phyloP scores from a whole-genome alignment of 2,113 vertebrate species.

The Eupsittula cactorum region DNA sequence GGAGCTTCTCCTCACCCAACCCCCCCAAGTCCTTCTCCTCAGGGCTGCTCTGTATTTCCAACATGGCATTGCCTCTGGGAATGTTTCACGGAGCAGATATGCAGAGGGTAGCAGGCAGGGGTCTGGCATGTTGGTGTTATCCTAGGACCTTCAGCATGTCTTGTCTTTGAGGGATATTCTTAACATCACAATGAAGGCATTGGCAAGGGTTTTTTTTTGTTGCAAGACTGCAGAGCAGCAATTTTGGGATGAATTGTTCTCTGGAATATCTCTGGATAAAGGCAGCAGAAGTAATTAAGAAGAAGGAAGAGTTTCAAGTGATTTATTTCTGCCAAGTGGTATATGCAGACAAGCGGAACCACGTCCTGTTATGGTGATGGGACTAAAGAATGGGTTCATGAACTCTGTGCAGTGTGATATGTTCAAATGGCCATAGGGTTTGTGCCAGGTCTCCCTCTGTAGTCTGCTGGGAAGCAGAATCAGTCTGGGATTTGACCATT shows the following conservation, averaged over 20 bases:
- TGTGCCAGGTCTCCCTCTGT: background rate
- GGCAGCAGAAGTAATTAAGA: constrained; percentile 5
- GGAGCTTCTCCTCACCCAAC: background rate
- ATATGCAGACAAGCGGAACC: background rate
- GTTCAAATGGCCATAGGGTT: background rate
- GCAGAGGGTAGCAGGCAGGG: background rate
- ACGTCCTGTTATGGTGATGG: background rate
- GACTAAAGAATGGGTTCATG: background rate
- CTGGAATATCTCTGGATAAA: background rate
- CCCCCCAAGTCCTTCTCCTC: background rate
- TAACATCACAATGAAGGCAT: background rate
- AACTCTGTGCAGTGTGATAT: background rate
- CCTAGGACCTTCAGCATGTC: background rate
- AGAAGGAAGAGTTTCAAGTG: background rate
- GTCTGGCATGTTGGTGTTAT: background rate
- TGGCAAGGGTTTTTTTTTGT: background rate
- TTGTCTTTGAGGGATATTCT: background rate
- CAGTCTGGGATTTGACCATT: constrained; percentile 8
- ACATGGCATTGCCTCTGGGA: background rate
- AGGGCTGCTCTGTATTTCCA: background rate
- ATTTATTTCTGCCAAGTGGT: background rate
- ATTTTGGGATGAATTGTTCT: background rate
- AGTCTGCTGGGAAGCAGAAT: constrained; percentile 12
- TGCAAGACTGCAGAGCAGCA: background rate
- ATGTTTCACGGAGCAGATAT: background rate